These are phyloP conservation scores for Linnaemya vulpina DNA, from an alignment of 2,888 invertebrate species.

Conservation along the genomic window DNA sequence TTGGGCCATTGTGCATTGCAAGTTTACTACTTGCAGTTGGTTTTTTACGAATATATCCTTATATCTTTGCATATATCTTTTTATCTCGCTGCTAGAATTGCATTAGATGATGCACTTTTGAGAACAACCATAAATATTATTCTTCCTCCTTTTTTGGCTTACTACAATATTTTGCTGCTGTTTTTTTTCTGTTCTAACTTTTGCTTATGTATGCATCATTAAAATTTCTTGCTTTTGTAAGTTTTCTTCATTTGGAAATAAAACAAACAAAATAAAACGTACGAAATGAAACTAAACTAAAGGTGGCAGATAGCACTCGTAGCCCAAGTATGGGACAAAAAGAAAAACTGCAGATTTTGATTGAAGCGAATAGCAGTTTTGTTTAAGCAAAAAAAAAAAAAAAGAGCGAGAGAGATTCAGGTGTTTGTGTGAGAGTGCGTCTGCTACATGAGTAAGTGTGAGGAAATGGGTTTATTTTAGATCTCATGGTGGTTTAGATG, in stretches of 20 bases:
- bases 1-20: slow-evolving; percentile 45
- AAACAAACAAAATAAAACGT: slow-evolving; percentile 51
- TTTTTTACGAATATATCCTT: slow-evolving; percentile 16
- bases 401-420: background rate
- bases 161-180: slow-evolving; percentile 76
- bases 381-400: background rate
- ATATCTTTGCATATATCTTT: slow-evolving; percentile 40
- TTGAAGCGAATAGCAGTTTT: slow-evolving; percentile 50
- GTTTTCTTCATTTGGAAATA: slow-evolving; percentile 62
- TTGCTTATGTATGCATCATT: slow-evolving; percentile 79
- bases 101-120: slow-evolving; percentile 75
- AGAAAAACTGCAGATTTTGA: slow-evolving; percentile 49
- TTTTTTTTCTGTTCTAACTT: slow-evolving; percentile 67
- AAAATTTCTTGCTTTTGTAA: slow-evolving; percentile 77
- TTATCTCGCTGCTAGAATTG: slow-evolving; percentile 49
- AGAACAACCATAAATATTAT: slow-evolving; percentile 76
- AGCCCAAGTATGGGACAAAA: slow-evolving; percentile 12
- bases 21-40: slow-evolving; percentile 47
- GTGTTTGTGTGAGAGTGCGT: slow-evolving; percentile 5
- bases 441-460: slow-evolving; percentile 27
- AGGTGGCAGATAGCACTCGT: slow-evolving; percentile 39
- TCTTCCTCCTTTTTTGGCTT: slow-evolving; percentile 73
- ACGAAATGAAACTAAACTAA: slow-evolving; percentile 60
- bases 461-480: slow-evolving; percentile 55
- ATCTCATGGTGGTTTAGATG: slow-evolving; percentile 54